Evolutionary conservation across 2,888 invertebrate species (phyloP).

Genomic region (Lobophora halterata): DNA sequence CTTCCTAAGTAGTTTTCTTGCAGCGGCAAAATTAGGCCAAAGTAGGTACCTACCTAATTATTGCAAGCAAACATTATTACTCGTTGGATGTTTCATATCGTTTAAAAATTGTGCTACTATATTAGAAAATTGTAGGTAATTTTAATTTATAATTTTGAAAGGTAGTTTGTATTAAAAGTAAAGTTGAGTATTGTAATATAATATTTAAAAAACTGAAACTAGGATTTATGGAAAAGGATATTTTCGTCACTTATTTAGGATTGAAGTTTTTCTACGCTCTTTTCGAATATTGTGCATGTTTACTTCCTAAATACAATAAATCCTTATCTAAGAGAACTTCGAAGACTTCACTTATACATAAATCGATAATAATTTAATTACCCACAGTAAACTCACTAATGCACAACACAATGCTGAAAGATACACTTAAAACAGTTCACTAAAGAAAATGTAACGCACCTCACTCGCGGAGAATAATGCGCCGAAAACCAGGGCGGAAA

Average conservation of each 20-base stretch:
- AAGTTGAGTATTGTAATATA: too few species aligned
- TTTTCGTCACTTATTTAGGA: too few species aligned
- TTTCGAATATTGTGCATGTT: conserved; percentile 5
- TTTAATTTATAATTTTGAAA: too few species aligned
- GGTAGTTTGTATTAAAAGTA: too few species aligned
- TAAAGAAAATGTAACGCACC: conserved; percentile 61
- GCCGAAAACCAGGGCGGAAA: conserved; percentile 59
- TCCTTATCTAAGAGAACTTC: conserved; percentile 15
- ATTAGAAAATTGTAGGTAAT: too few species aligned
- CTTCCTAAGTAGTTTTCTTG: conserved; percentile 6
- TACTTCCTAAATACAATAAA: conserved; percentile 7
- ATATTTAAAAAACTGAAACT: too few species aligned
- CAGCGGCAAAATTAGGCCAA: too few species aligned
- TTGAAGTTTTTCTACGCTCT: conserved; percentile 1
- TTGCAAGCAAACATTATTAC: too few species aligned
- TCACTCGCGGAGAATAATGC: conserved; percentile 63
- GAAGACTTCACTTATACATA: conserved; percentile 18
- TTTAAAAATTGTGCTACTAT: too few species aligned
- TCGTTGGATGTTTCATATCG: too few species aligned
- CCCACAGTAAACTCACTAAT: conserved; percentile 27
- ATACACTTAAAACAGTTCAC: conserved; percentile 16
- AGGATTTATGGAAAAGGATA: too few species aligned
- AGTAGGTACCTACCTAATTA: too few species aligned
- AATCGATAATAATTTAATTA: conserved; percentile 4
- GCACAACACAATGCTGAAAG: conserved; percentile 37